Base-by-base conservation (phyloP, 2,888 invertebrate genomes). In the Tortricodes alternella region DNA sequence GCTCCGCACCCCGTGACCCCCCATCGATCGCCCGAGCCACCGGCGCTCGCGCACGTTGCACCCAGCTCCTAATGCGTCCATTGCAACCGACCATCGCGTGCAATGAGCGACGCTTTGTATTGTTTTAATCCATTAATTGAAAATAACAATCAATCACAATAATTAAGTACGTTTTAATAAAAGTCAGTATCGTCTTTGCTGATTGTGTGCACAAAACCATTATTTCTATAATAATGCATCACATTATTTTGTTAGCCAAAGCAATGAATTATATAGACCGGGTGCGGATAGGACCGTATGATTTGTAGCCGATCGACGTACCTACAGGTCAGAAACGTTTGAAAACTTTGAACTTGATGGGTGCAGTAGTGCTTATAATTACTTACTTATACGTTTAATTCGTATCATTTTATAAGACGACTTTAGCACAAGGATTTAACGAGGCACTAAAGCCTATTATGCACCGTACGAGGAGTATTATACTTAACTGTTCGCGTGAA, bases 1-100 rank as follows among this genome's bases (percentile, higher is more conserved):
- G 52, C 62, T 67, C 66, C 66, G 53, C 46, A 49, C 60, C 62
- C 63, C 68, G 64, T 66, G 64, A 69, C 66, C 71, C 67, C 67
- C 62, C 62, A 65, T 53, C 62, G 59, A 53, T 64, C 61, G 55
- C 44, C 39, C 52, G 34, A 49, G 29, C 4, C 56, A 48, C 41
- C 39, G 46, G 52, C 57, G 52, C 59, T 35, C 53, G 48, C 61
- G 55, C 59, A 50, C 46, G 27, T 24, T 35, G 46, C 51, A 21
- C 52, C 46, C 35, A 39, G 43, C 49, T 37, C 39, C 34, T 18
- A 15, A 34, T 48, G 48, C 41, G 8, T 24, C 34, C 23, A 13
- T 27, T 48, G 41, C 24, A 48, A 41, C 11, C 16, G 29, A 46
- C 24, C 41, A 41, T 55, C 35, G 41, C 46, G 34, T 55, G 48